phyloP scores from a whole-genome alignment of 37 sponge, comb jelly and placozoan species.

The Halisarca cf. caerulea region DNA sequence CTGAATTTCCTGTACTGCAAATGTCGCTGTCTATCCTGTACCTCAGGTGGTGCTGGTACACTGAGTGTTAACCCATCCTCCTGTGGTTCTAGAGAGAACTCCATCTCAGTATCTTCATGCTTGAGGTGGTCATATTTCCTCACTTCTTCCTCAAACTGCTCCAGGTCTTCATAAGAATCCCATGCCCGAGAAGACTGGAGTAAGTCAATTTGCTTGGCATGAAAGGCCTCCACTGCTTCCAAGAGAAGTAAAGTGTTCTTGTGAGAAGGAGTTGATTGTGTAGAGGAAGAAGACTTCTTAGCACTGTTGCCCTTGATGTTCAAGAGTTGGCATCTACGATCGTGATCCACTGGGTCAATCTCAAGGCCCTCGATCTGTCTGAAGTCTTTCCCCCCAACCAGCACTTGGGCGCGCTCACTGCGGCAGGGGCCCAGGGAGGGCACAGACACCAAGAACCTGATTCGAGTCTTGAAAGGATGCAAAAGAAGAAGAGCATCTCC shows the following conservation, averaged over 20 bases:
- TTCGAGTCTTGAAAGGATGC: not conserved
- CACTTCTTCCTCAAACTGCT: conserved; percentile 4
- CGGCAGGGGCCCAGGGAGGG: conserved; percentile 19
- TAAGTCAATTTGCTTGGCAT: conserved; percentile 22
- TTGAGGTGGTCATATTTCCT: not conserved
- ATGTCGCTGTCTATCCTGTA: not conserved
- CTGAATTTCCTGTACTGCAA: not conserved
- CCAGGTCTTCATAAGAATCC: not conserved
- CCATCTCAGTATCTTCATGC: not conserved
- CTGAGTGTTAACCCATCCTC: not conserved
- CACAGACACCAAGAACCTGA: conserved; percentile 1
- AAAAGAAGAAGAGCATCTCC: not conserved
- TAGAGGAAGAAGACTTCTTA: not conserved
- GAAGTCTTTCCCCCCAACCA: conserved; percentile 1
- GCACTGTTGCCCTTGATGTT: not conserved
- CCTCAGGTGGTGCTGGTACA: not conserved
- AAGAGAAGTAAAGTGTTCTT: not conserved
- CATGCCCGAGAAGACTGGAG: not conserved
- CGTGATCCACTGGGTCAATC: not conserved
- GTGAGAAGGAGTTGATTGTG: too few species aligned
- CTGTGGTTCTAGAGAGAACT: not conserved
- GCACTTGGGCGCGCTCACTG: not conserved
- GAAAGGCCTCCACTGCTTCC: conserved; percentile 18
- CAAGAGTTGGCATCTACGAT: not conserved
- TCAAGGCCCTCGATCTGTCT: not conserved